A percentile compares a stretch with the other conserved stretches of the same genome.
phyloP scores from a whole-genome alignment of 2,797 vertebrate genomes.

The Karalla daura region DNA sequence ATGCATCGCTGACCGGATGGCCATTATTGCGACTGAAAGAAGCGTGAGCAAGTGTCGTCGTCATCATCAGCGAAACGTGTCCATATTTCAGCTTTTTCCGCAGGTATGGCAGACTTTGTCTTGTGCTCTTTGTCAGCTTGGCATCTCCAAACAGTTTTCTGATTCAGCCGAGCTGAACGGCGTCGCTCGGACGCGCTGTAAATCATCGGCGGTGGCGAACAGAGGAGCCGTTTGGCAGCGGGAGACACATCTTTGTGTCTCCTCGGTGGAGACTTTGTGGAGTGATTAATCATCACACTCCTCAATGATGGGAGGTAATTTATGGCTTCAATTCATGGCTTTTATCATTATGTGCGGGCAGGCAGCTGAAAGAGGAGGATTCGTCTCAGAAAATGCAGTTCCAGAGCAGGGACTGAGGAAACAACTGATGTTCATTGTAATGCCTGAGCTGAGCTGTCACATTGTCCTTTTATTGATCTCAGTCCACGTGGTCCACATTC shows the following conservation, averaged over 20 bases:
- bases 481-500: slow-evolving; percentile 5
- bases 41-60: slow-evolving; percentile 51
- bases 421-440: slow-evolving; percentile 47
- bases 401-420: slow-evolving; percentile 33
- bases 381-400: slow-evolving; percentile 31
- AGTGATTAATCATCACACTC: slow-evolving; percentile 80
- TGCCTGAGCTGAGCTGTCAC: slow-evolving; percentile 39
- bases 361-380: slow-evolving; percentile 5
- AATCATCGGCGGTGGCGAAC: slow-evolving; percentile 64
- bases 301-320: slow-evolving; percentile 64
- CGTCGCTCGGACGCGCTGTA: slow-evolving; percentile 38
- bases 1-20: slow-evolving; percentile 70
- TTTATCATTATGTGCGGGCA: slow-evolving; percentile 66
- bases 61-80: slow-evolving; percentile 69
- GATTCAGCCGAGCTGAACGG: slow-evolving; percentile 42
- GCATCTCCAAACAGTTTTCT: slow-evolving; percentile 55
- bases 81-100: slow-evolving; percentile 72
- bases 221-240: slow-evolving; percentile 60
- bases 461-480: slow-evolving; percentile 38
- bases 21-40: slow-evolving; percentile 79
- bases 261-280: slow-evolving; percentile 63
- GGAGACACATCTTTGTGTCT: slow-evolving; percentile 71
- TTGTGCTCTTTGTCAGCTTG: slow-evolving; percentile 62
- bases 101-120: slow-evolving; percentile 60
- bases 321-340: slow-evolving; percentile 67